phyloP scores from a whole-genome alignment of 2,113 vertebrate genomes.

The Brachypodius melanocephalos region DNA sequence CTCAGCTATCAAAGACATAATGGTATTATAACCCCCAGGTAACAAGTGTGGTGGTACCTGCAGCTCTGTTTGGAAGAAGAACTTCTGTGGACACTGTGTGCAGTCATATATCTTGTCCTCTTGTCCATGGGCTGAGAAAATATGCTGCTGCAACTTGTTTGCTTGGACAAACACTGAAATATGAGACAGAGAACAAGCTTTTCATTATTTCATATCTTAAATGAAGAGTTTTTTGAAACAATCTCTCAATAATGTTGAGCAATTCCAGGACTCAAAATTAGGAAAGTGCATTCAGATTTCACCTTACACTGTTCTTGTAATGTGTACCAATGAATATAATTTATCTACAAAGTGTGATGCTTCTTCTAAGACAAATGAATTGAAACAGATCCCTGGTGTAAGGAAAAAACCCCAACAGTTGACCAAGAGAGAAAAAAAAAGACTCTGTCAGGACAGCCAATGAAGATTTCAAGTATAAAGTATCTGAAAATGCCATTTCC shows the following conservation, averaged over 20 bases:
- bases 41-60: constrained; percentile 80
- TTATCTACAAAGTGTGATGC: background rate
- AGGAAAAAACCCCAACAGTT: background rate
- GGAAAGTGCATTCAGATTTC: background rate
- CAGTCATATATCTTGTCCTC: constrained; percentile 99
- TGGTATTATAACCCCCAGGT: background rate
- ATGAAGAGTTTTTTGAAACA: background rate
- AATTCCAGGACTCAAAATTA: constrained; percentile 35
- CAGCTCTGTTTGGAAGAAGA: constrained; percentile 99
- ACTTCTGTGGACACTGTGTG: constrained; percentile 98
- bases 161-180: constrained; percentile 96
- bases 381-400: background rate
- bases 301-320: background rate
- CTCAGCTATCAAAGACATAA: constrained; percentile 5
- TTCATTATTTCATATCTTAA: constrained; percentile 9
- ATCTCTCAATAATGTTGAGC: background rate
- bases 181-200: constrained; percentile 49
- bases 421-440: background rate
- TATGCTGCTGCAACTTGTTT: constrained; percentile 98
- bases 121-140: constrained; percentile 98
- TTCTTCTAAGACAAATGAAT: background rate
- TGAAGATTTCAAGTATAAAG: constrained; percentile 35
- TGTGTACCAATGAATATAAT: background rate
- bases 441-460: background rate
- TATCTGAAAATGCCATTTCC: constrained; percentile 48